These are phyloP conservation scores for Globia sparganii DNA, from an alignment of 2,888 invertebrate species.

Conservation along the genomic window DNA sequence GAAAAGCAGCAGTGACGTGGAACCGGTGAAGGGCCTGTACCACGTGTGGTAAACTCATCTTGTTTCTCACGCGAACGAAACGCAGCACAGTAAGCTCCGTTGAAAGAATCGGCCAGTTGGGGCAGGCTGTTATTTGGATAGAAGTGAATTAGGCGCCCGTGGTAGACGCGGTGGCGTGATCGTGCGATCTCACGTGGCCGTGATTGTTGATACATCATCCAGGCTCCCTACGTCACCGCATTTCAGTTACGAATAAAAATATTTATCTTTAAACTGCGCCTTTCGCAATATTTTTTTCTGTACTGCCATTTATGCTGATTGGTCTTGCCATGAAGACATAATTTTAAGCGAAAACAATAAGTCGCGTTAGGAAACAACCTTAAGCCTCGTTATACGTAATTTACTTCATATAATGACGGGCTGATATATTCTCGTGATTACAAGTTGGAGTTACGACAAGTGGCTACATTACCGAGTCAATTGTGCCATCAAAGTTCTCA, in stretches of 20 bases:
- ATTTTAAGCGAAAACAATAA: slow-evolving; percentile 45
- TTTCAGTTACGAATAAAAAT: slow-evolving; percentile 39
- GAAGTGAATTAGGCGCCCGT: slow-evolving; percentile 52
- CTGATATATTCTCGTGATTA: slow-evolving; percentile 46
- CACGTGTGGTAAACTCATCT: slow-evolving; percentile 64
- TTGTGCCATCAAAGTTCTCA: slow-evolving; percentile 37
- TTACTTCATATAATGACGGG: slow-evolving; percentile 42
- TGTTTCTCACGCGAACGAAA: slow-evolving; percentile 45
- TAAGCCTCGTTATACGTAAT: slow-evolving; percentile 49
- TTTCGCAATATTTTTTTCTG: slow-evolving; percentile 15
- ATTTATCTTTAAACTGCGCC: slow-evolving; percentile 17
- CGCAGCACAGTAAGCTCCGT: slow-evolving; percentile 21
- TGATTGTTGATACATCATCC: slow-evolving; percentile 49
- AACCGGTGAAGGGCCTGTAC: slow-evolving; percentile 67
- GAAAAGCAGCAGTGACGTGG: slow-evolving; percentile 66
- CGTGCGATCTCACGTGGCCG: slow-evolving; percentile 61
- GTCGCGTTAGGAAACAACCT: slow-evolving; percentile 46
- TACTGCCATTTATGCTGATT: slow-evolving; percentile 27
- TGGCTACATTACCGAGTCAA: slow-evolving; percentile 17
- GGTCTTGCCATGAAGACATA: slow-evolving; percentile 34
- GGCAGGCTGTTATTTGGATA: slow-evolving; percentile 31
- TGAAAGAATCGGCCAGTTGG: slow-evolving; percentile 43
- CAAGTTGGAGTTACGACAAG: slow-evolving; percentile 40
- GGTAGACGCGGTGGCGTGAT: slow-evolving; percentile 67
- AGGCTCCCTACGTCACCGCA: slow-evolving; percentile 47